Evolutionary conservation across 2,888 invertebrate genomes (phyloP), one percentile per base, ranked within the genome.

Genomic region (Fragum whitleyi): DNA sequence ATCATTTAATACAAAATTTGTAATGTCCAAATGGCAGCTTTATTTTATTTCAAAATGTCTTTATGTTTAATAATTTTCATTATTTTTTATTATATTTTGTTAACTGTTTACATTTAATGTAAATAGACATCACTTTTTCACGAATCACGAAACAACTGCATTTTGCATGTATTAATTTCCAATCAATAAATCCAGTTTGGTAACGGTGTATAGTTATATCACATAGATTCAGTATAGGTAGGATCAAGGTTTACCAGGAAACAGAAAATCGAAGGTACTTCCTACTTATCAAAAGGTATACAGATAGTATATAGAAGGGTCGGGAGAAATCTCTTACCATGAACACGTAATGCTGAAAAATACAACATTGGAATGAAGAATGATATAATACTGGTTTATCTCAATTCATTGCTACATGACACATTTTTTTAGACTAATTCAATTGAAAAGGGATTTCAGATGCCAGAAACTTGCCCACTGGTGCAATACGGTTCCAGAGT

Each of bases 221-320:
- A 47, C 32, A 36, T 9, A 3, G 32, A n/a, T 36, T 36, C 32
- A 9, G 32, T 36, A 36, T 9, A 36, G 32, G 9, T 9, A 36
- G 5, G 32, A 36, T 36, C 32, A 36, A 59, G 1, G 1, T 32
- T 62, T 28, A n/a, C 62, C 9, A 9, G 28, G 28, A 21, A 32
- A 62, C 32, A 21, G 32, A 36, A 62, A 62, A 62, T 62, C 62
- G 62, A 62, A 62, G 32, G 62, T 62, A 29, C 62, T n/a, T 62
- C 36, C 29, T 28, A 32, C 21, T 62, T 62, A 62, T 62, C 62
- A 62, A 62, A n/a, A 62, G 62, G 62, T 62, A 62, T 19, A 32
- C n/a, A 32, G 62, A 62, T 62, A 62, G 62, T 36, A 62, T 36
- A 9, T n/a, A 32, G 62, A n/a, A 62, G 28, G 21, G 26, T 57